phyloP scores from a whole-genome alignment of 2,797 vertebrate genomes.

The Threskiornis aethiopicus region DNA sequence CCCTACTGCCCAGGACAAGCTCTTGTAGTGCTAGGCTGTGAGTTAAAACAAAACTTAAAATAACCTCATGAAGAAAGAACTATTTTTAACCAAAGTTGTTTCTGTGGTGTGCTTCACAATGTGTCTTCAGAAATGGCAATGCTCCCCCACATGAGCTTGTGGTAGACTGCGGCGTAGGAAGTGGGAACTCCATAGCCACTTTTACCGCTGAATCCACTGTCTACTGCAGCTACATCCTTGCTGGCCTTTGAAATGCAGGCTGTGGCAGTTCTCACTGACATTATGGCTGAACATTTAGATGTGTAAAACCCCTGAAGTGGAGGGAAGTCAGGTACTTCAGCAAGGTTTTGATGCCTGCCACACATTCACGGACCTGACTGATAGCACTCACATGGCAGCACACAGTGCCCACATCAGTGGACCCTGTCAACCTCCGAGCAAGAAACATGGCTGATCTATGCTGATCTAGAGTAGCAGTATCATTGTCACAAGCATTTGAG shows the following conservation, averaged over 20 bases:
- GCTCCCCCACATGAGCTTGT: fast-evolving
- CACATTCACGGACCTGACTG: fast-evolving
- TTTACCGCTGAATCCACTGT: not conserved
- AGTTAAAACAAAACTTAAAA: not conserved
- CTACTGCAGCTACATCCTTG: not conserved
- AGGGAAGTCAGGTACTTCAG: not conserved
- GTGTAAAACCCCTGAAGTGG: not conserved
- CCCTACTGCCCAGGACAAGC: not conserved
- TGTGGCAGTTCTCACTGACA: not conserved
- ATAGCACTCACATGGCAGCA: not conserved
- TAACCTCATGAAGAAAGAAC: not conserved
- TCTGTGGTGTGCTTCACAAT: not conserved
- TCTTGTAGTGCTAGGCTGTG: not conserved
- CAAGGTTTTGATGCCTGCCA: not conserved
- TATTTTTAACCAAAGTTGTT: not conserved
- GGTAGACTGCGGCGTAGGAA: not conserved
- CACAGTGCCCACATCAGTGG: not conserved
- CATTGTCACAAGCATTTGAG: not conserved
- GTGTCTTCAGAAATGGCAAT: not conserved
- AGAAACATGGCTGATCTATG: not conserved
- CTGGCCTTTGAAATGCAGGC: not conserved
- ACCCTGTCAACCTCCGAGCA: not conserved
- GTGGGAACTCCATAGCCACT: not conserved
- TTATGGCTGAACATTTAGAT: not conserved
- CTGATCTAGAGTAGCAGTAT: too few species aligned